Evolutionary conservation across 2,888 invertebrate genomes (phyloP), one percentile per base, ranked within the genome.

Genomic region (Gerosis bhagava): DNA sequence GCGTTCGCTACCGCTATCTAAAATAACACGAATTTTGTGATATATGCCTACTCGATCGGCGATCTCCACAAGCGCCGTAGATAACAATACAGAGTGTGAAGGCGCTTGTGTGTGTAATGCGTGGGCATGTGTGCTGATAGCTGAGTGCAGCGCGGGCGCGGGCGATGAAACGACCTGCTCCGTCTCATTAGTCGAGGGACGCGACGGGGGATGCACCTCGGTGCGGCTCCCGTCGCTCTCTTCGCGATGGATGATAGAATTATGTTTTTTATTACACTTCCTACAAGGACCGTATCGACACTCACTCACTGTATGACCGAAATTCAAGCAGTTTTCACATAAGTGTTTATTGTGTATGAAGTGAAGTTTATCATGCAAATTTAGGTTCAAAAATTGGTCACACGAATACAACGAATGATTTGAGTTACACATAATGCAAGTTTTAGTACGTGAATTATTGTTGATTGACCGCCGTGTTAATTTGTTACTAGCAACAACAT

Each of bases 1-100:
- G 12, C 22, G 35, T 12, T 35, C 21, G 15, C 35, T 35, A 12
- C 35, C 35, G 5, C 13, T 35, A 8, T 35, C 35, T 10, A 35
- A 16, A 3, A 35, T 12, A 13, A 13, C 13, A 3, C 35, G 22
- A 12, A 21, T 13, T 5, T 21, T 15, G 15, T 35, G 22, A 13
- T 22, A 35, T 13, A 22, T 22, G 10, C 22, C 22, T 7, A 5
- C 12, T 12, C 11, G 7, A 19, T 34, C 34, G 4, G 34, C 34
- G 12, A 34, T 19, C 34, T 34, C 21, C 11, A 34, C 34, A 3
- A 34, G 8, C 5, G 35, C 35, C 3, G 35, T 35, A 6, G 35
- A 35, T 5, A 35, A 24, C 13, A 35, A 22, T 13, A 35, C 35
- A 8, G 35, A n/a, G 3, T 35, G 21, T 12, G 21, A 35, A 8